Evolutionary conservation across 1,140 invertebrate species (phyloP).

Genomic region (Polyergus mexicanus): DNA sequence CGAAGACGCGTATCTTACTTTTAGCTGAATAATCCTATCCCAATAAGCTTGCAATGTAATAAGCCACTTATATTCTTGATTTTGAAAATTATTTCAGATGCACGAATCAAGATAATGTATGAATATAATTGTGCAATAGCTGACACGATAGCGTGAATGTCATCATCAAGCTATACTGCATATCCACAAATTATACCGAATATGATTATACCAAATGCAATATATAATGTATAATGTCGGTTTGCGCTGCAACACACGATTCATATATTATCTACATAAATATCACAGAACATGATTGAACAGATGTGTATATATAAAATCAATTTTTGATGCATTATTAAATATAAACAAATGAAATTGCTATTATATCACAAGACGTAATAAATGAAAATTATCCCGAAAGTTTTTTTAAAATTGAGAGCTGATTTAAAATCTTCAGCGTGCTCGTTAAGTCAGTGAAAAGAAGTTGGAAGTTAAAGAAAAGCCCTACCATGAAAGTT

Average conservation of each 20-base stretch:
- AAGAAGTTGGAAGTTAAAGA: conserved; percentile 36
- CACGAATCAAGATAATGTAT: conserved; percentile 65
- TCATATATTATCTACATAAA: conserved; percentile 30
- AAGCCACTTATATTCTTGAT: conserved; percentile 59
- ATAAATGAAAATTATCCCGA: not conserved
- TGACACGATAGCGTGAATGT: conserved; percentile 59
- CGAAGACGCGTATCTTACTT: conserved; percentile 64
- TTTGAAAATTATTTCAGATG: conserved; percentile 58
- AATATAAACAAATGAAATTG: not conserved
- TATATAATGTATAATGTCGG: conserved; percentile 58
- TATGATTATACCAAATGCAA: conserved; percentile 66
- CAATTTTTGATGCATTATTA: conserved; percentile 5
- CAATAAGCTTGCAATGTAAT: conserved; percentile 38
- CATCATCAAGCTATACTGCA: conserved; percentile 65
- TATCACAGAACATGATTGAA: not conserved
- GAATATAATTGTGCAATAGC: conserved; percentile 51
- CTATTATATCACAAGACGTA: not conserved
- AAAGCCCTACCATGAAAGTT: conserved; percentile 58
- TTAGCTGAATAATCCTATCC: conserved; percentile 13
- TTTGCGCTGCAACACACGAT: conserved; percentile 63
- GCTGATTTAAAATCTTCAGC: conserved; percentile 6
- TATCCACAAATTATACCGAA: conserved; percentile 30
- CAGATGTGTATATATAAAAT: not conserved
- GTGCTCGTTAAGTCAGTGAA: not conserved
- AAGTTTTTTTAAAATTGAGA: not conserved